Evolutionary conservation across 1,140 invertebrate species (phyloP).

Genomic region (Adelges cooleyi): DNA sequence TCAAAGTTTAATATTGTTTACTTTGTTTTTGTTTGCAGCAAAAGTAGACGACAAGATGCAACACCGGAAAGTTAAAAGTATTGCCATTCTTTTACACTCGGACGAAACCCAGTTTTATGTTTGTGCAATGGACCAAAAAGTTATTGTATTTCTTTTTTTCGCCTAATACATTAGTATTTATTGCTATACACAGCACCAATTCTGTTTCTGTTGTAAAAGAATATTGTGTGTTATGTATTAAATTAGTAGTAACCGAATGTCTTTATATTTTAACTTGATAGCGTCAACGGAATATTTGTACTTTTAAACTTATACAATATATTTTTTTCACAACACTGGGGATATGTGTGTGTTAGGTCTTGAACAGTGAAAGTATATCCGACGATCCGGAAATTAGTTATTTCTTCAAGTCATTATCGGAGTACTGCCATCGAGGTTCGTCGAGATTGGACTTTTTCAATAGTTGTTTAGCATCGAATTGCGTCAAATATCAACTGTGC

Average conservation of each 20-base stretch:
- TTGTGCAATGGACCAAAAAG: slow-evolving; percentile 9
- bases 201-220: too few relatives aligned
- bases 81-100: slow-evolving; percentile 8
- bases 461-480: not conserved
- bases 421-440: not conserved
- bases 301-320: too few relatives aligned
- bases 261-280: too few relatives aligned
- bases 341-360: too few relatives aligned
- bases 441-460: slow-evolving; percentile 18
- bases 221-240: too few relatives aligned
- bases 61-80: slow-evolving; percentile 18
- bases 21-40: not conserved
- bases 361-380: not conserved
- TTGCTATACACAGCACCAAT: too few relatives aligned
- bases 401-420: not conserved
- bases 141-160: too few relatives aligned
- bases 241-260: too few relatives aligned
- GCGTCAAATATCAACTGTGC: slow-evolving; percentile 1
- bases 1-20: too few relatives aligned
- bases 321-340: too few relatives aligned
- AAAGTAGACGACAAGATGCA: slow-evolving; percentile 23
- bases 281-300: too few relatives aligned
- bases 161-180: too few relatives aligned
- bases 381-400: slow-evolving; percentile 14
- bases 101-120: slow-evolving; percentile 13